These are phyloP conservation scores for Hozukius guyotensis DNA, from an alignment of 2,797 vertebrate genomes.

Conservation along the genomic window DNA sequence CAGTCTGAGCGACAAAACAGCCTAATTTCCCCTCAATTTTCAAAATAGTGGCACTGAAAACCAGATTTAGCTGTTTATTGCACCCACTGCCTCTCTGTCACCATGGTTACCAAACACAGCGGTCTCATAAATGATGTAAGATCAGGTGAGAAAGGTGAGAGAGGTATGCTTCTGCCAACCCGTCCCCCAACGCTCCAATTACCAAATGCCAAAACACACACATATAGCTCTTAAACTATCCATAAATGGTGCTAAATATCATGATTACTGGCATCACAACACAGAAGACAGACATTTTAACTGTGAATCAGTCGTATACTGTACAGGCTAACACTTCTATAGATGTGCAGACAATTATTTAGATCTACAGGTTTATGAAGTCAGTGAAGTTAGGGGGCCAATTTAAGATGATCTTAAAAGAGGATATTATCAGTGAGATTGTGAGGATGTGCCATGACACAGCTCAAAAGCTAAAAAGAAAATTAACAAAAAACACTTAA, in stretches of 20 bases:
- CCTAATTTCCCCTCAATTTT: neutral
- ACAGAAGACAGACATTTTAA: neutral
- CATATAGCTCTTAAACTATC: conserved; percentile 18
- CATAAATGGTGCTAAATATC: neutral
- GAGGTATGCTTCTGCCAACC: conserved; percentile 77
- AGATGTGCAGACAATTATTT: neutral
- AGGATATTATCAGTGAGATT: neutral
- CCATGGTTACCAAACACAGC: conserved; percentile 81
- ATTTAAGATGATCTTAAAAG: neutral
- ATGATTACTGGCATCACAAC: neutral
- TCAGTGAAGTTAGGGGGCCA: neutral
- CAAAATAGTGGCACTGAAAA: conserved; percentile 9
- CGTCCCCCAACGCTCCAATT: conserved; percentile 69
- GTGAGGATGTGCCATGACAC: neutral
- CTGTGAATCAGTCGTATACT: neutral
- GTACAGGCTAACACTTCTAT: neutral
- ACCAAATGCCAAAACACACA: conserved; percentile 70
- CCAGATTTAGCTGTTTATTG: conserved; percentile 7
- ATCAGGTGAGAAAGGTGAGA: conserved; percentile 82
- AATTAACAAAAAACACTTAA: neutral
- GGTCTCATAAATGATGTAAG: conserved; percentile 84
- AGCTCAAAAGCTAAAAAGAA: neutral
- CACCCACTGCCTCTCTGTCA: conserved; percentile 46
- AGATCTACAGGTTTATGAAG: neutral
- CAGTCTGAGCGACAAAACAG: neutral